Base-by-base conservation (phyloP, 2,888 invertebrate species). In the Acanthoscelides obtectus region DNA sequence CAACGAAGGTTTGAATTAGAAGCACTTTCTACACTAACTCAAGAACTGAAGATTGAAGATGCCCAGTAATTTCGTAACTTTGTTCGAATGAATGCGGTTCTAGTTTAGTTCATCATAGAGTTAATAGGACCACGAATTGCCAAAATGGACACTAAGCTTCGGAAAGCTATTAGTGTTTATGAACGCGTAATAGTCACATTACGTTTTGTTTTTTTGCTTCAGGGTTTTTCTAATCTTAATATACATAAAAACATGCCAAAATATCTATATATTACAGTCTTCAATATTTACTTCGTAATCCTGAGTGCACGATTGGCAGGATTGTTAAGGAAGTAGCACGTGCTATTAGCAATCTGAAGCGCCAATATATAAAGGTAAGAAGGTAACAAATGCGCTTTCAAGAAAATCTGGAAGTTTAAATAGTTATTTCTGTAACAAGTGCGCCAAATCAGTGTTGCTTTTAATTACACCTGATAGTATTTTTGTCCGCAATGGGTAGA, bases 81-180 rank as follows among this genome's bases (percentile, higher is more conserved):
- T 22, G 65, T 69, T n/a, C 69, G 69, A 17, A 69, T 69, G 69
- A 22, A 6, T 21, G 65, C 69, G 22, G 69, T 65, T 21, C 17
- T 64, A 19, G 21, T 69, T 20, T 12, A 69, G 5, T n/a, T 4
- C 22, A 6, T 69, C 17, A 21, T 69, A 65, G 65, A 69, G 2
- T 19, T 17, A 68, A 4, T 68, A 4, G 27, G 25, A 17, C 68
- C 22, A n/a, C 2, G 5, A 27, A 68, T 68, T 3, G 27, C n/a
- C 2, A 68, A 68, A 68, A 19, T 8, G 19, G 25, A 68, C 22
- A 68, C 68, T 6, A 27, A 19, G 20, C 2, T 68, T 2, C 12
- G 68, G 20, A 20, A 68, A n/a, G 12, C 68, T n/a, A 68, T 68
- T 25, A 6, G 22, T 19, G 25, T 20, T 22, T 19, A 20, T 19